phyloP scores from a whole-genome alignment of 2,888 invertebrate genomes.

The Dryocosmus kuriphilus region DNA sequence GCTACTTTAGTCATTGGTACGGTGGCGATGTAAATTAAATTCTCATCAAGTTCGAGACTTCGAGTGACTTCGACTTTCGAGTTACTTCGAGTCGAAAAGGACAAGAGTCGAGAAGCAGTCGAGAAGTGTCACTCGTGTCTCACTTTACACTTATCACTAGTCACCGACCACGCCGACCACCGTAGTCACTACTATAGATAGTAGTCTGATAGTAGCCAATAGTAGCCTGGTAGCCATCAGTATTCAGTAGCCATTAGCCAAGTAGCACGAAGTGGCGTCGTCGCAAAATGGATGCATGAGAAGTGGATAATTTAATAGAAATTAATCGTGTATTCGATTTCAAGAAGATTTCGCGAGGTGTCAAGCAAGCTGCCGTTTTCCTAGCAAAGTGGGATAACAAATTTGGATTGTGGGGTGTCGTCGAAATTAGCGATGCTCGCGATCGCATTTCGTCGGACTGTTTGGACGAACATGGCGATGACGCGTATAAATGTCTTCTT shows the following conservation, averaged over 20 bases:
- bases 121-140: too few species aligned
- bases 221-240: too few species aligned
- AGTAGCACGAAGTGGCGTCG: not conserved
- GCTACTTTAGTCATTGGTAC: too few species aligned
- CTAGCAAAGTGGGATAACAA: not conserved
- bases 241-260: too few species aligned
- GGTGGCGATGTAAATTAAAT: too few species aligned
- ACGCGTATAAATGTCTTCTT: slow-evolving; percentile 38
- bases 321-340: not conserved
- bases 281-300: not conserved
- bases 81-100: too few species aligned
- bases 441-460: slow-evolving; percentile 28
- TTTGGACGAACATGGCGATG: slow-evolving; percentile 22
- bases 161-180: too few species aligned
- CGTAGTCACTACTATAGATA: too few species aligned
- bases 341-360: not conserved
- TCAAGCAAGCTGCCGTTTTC: not conserved
- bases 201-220: too few species aligned
- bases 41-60: not conserved
- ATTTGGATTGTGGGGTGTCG: not conserved
- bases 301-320: not conserved
- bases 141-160: too few species aligned
- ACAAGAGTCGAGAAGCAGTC: too few species aligned
- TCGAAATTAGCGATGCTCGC: slow-evolving; percentile 14
- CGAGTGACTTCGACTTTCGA: too few species aligned